Percentiles rank a stretch among this genome's conserved stretches.
Conservation (phyloP, 2,797 vertebrate genomes). For the Cichlasoma orientale region DNA sequence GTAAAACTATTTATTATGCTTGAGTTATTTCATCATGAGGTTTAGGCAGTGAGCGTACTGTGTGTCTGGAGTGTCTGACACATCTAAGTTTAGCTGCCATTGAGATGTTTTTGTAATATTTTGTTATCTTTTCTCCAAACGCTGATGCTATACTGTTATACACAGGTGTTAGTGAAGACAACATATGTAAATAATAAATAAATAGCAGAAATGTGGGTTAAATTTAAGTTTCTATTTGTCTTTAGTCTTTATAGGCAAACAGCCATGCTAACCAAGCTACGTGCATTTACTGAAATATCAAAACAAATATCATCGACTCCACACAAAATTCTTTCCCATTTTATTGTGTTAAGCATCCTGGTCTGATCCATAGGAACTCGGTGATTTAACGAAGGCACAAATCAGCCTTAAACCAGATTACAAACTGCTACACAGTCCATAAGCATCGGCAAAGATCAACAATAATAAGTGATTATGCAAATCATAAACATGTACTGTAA, state of each 20-base stretch:
- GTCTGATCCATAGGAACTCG: constrained; percentile 30
- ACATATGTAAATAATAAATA: neutral
- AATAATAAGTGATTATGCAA: constrained; percentile 61
- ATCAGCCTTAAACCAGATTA: constrained; percentile 34
- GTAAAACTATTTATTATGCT: too few species aligned
- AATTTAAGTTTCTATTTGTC: neutral
- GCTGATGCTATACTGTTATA: neutral
- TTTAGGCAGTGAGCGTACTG: neutral
- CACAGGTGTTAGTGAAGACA: neutral
- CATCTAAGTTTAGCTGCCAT: neutral
- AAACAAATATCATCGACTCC: constrained; percentile 11
- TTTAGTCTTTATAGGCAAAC: neutral
- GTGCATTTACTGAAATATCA: neutral
- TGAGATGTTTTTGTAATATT: neutral
- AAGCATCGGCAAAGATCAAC: constrained; percentile 38
- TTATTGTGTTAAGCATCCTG: constrained; percentile 52
- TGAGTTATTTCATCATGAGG: neutral
- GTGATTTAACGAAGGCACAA: constrained; percentile 34
- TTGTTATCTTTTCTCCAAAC: neutral
- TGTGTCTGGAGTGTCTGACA: neutral
- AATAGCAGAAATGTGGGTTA: neutral
- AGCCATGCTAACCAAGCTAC: neutral
- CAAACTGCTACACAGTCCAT: constrained; percentile 34
- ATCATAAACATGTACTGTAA: constrained; percentile 51
- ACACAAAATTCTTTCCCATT: constrained; percentile 37